Evolutionary conservation across 1,140 invertebrate genomes (phyloP).

Genomic region (Drosophila melanica): DNA sequence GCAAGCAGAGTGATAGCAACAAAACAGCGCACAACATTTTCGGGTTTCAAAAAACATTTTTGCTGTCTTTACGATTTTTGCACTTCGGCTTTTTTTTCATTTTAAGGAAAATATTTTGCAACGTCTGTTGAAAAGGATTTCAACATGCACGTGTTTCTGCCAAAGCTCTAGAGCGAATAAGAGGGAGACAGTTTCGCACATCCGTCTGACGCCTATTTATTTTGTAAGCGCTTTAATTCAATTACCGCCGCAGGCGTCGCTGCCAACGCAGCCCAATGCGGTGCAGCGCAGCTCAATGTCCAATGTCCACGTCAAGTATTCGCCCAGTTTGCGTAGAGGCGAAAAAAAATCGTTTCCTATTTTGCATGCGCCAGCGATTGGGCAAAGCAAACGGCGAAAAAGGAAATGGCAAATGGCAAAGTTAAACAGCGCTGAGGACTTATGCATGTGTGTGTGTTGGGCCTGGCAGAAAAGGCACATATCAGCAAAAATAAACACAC

Average conservation of each 20-base stretch:
- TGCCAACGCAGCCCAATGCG: conserved; percentile 58
- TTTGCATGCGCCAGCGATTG: conserved; percentile 61
- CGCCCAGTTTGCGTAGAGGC: conserved; percentile 64
- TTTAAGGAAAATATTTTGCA: conserved; percentile 34
- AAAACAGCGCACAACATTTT: conserved; percentile 35
- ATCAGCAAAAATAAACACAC: conserved; percentile 62
- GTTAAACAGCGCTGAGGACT: conserved; percentile 59
- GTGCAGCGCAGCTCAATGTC: conserved; percentile 52
- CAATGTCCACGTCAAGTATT: conserved; percentile 75
- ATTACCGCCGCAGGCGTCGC: conserved; percentile 66
- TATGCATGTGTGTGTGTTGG: conserved; percentile 46
- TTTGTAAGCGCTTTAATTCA: conserved; percentile 73
- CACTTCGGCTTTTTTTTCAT: neutral
- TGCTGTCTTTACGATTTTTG: conserved; percentile 20
- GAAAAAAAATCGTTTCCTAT: conserved; percentile 70
- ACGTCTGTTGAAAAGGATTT: conserved; percentile 45
- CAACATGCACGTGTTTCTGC: conserved; percentile 22
- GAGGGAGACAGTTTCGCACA: conserved; percentile 33
- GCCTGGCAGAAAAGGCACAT: conserved; percentile 62
- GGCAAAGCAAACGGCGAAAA: conserved; percentile 46
- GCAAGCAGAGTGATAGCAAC: conserved; percentile 39
- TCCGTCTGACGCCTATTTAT: conserved; percentile 51
- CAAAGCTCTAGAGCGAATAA: conserved; percentile 4
- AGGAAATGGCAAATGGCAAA: conserved; percentile 50
- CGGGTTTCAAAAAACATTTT: conserved; percentile 36